phyloP scores from a whole-genome alignment of 1,140 invertebrate genomes.

The Planococcus citri region DNA sequence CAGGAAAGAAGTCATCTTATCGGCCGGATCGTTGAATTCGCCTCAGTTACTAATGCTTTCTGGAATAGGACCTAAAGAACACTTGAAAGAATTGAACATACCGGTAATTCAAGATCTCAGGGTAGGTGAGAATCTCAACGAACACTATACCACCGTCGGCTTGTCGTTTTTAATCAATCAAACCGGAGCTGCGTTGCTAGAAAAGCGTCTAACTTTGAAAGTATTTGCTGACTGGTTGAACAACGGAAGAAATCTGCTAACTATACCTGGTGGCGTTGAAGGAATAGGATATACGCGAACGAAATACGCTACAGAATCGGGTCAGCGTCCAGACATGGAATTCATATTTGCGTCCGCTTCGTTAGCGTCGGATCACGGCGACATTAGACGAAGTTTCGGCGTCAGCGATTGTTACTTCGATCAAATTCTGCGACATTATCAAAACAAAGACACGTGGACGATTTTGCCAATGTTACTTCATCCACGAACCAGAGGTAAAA shows the following conservation, averaged over 20 bases:
- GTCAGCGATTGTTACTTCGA: conserved; percentile 45
- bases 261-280: conserved; percentile 40
- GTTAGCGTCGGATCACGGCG: conserved; percentile 54
- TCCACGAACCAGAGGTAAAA: conserved; percentile 55
- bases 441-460: conserved; percentile 47
- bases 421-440: conserved; percentile 30
- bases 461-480: conserved; percentile 57
- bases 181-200: conserved; percentile 36
- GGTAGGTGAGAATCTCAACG: conserved; percentile 68
- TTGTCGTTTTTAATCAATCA: conserved; percentile 54
- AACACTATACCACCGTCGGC: conserved; percentile 49
- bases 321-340: conserved; percentile 58
- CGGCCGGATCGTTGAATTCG: conserved; percentile 52
- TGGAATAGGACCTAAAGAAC: conserved; percentile 54
- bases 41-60: conserved; percentile 59
- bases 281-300: conserved; percentile 39
- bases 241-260: conserved; percentile 36
- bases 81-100: conserved; percentile 54
- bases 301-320: conserved; percentile 34
- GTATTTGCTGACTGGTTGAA: conserved; percentile 26
- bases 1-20: conserved; percentile 52
- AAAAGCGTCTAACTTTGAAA: conserved; percentile 23
- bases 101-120: conserved; percentile 47
- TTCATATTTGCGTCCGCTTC: conserved; percentile 58
- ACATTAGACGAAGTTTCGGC: conserved; percentile 42